phyloP scores from a whole-genome alignment of 2,888 invertebrate genomes.

The Melangyna quadrimaculata region DNA sequence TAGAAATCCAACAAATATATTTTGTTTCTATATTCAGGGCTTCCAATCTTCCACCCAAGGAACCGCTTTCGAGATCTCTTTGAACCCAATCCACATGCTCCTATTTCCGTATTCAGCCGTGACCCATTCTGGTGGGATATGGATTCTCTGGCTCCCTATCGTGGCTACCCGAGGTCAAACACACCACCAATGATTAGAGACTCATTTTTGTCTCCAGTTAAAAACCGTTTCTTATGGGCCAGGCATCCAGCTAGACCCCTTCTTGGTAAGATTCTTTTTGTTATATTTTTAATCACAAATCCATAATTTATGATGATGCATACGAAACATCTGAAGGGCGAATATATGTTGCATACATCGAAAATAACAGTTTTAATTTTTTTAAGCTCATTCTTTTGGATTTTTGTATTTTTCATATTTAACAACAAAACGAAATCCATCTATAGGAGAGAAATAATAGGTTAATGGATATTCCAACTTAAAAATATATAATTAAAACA shows the following conservation, averaged over 20 bases:
- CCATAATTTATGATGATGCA: not conserved
- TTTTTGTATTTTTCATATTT: slow-evolving; percentile 29
- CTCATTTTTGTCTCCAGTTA: slow-evolving; percentile 94
- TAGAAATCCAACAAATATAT: not conserved
- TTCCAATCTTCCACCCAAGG: slow-evolving; percentile 87
- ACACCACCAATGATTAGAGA: slow-evolving; percentile 89
- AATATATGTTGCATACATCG: not conserved
- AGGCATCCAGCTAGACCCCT: slow-evolving; percentile 94
- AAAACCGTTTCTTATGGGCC: slow-evolving; percentile 95
- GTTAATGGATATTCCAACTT: not conserved
- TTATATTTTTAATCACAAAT: not conserved
- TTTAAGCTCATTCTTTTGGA: not conserved
- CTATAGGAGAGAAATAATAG: slow-evolving; percentile 30
- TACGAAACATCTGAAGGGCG: not conserved
- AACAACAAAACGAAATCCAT: not conserved
- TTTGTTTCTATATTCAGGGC: slow-evolving; percentile 81
- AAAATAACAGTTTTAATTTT: not conserved
- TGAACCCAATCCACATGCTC: slow-evolving; percentile 89
- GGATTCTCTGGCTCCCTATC: slow-evolving; percentile 90
- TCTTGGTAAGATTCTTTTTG: slow-evolving; percentile 85
- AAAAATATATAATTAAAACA: not conserved
- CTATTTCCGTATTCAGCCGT: slow-evolving; percentile 90
- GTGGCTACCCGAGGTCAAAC: slow-evolving; percentile 85
- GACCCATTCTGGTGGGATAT: slow-evolving; percentile 95
- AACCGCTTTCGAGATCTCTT: slow-evolving; percentile 85